Conservation (phyloP, 2,797 vertebrate species). For the Anguilla obscura region DNA sequence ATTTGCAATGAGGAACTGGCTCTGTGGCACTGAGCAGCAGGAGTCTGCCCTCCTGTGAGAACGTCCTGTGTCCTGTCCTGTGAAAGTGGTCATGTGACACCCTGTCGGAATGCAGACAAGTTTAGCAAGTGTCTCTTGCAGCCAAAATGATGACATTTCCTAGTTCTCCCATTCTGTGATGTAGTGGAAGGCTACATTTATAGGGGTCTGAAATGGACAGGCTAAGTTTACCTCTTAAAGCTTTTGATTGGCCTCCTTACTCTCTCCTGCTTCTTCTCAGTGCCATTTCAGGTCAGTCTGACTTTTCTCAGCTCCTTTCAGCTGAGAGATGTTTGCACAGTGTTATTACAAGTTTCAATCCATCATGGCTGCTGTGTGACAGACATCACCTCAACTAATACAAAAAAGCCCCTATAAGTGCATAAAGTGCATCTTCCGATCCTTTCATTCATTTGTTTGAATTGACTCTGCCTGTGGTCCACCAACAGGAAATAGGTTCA, state of each 20-base stretch:
- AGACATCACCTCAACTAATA: background rate
- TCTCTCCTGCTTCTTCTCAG: background rate
- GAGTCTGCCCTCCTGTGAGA: background rate
- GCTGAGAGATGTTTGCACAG: background rate
- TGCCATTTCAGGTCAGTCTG: background rate
- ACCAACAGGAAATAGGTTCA: background rate
- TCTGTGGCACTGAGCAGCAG: background rate
- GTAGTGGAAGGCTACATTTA: background rate
- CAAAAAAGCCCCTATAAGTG: background rate
- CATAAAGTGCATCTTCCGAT: background rate
- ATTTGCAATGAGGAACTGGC: background rate
- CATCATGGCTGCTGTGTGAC: background rate
- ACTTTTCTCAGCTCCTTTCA: background rate
- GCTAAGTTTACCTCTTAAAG: background rate
- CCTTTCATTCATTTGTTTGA: background rate
- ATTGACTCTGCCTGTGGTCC: background rate
- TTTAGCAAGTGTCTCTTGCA: background rate
- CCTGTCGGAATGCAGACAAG: background rate
- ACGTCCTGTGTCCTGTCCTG: background rate
- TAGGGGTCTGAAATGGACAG: background rate
- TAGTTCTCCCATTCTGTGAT: background rate
- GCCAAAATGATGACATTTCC: slow-evolving; percentile 11
- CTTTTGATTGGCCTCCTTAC: no score
- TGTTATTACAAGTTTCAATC: background rate
- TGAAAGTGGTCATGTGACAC: background rate